Conservation (phyloP, 2,113 vertebrate species). For the Balaeniceps rex region DNA sequence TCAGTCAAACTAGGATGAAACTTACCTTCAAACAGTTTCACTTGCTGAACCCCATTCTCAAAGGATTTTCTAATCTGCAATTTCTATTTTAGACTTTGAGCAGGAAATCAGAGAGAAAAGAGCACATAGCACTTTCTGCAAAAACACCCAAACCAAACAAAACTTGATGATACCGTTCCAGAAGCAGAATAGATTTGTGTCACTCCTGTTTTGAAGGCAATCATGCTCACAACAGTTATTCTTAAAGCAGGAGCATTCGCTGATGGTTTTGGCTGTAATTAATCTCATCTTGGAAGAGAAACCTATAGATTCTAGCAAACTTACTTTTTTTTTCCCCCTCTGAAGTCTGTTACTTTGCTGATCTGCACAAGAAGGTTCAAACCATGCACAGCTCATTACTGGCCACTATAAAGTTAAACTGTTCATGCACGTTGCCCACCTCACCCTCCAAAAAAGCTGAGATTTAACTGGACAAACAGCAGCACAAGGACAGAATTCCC, state of each 20-base stretch:
- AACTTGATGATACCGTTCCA: background rate
- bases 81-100: conserved; percentile 72
- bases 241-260: conserved; percentile 5
- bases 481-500: background rate
- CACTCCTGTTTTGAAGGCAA: conserved; percentile 43
- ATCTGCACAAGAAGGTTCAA: background rate
- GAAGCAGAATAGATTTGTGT: conserved; percentile 35
- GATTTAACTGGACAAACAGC: background rate
- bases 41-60: conserved; percentile 68
- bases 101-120: conserved; percentile 67
- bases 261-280: conserved; percentile 10
- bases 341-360: background rate
- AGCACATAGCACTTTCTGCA: conserved; percentile 34
- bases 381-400: background rate
- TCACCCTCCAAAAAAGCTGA: background rate
- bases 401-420: background rate
- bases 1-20: conserved; percentile 75
- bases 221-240: background rate
- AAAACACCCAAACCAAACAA: conserved; percentile 18
- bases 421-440: background rate
- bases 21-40: conserved; percentile 78
- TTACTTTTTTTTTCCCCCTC: background rate
- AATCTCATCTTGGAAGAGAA: conserved; percentile 45
- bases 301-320: background rate
- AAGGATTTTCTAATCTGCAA: conserved; percentile 75